Evolutionary conservation across 2,888 invertebrate genomes (phyloP).

Genomic region (Galeopsomyia nigrocyanea): DNA sequence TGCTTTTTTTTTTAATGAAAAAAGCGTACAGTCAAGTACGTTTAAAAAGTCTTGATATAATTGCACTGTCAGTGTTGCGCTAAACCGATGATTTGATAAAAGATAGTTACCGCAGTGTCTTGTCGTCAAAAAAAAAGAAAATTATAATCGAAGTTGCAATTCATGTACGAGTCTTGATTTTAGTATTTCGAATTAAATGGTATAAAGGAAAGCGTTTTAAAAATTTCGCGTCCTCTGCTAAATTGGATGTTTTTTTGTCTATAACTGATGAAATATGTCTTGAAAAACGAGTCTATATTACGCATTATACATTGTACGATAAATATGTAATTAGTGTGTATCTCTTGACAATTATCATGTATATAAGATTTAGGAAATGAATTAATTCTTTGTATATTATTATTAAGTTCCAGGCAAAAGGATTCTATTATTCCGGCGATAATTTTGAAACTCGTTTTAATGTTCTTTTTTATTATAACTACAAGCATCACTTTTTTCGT

Average conservation of each 20-base stretch:
- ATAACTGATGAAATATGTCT: slow-evolving; percentile 18
- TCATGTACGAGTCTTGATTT: slow-evolving; percentile 17
- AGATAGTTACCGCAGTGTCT: slow-evolving; percentile 10
- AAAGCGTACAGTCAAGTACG: too few species aligned
- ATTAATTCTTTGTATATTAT: slow-evolving; percentile 27
- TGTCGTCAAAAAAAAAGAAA: slow-evolving; percentile 23
- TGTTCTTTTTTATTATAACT: not conserved
- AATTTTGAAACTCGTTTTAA: slow-evolving; percentile 35
- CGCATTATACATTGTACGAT: slow-evolving; percentile 39
- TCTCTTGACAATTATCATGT: slow-evolving; percentile 31
- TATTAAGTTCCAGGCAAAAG: slow-evolving; percentile 8
- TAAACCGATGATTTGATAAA: too few species aligned
- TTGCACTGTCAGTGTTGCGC: too few species aligned
- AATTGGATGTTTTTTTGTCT: slow-evolving; percentile 19
- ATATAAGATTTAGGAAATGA: slow-evolving; percentile 34
- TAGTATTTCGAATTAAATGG: slow-evolving; percentile 7
- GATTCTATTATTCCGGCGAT: slow-evolving; percentile 9
- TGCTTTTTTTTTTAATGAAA: too few species aligned
- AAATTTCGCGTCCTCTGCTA: slow-evolving; percentile 20
- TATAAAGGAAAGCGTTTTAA: slow-evolving; percentile 15
- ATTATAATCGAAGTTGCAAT: slow-evolving; percentile 3
- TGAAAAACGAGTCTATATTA: slow-evolving; percentile 23
- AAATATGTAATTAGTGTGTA: slow-evolving; percentile 32
- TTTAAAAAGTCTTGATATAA: too few species aligned
- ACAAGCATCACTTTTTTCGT: slow-evolving; percentile 1